Base-by-base conservation (phyloP, 2,113 vertebrate genomes). In the Bos indicus region DNA sequence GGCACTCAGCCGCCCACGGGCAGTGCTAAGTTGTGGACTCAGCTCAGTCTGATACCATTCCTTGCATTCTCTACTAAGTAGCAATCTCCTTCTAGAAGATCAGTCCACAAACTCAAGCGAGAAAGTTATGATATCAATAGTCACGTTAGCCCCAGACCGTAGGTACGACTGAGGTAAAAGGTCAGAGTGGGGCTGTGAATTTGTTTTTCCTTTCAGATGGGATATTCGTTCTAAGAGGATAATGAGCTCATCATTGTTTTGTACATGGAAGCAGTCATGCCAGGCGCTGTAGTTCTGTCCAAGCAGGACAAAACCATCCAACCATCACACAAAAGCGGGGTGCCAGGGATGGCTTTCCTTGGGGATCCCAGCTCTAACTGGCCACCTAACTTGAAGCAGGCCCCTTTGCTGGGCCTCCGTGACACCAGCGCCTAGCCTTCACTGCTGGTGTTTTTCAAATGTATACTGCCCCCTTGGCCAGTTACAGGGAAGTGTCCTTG, bases 281-380 rank as follows among this genome's bases (percentile, higher is more conserved):
- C 17, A 3, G 4, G 7, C 8, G 43, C 14, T 25, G 15, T 13
- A 36, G 2, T 57, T 95, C 51, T 54, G 6, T 28, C 46, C 56
- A 92, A 15, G 28, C 52, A 71, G 48, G 36, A 84, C 2, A 3
- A 11, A 14, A 1, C 52, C 25, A 51, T 30, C 30, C n/a, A 77
- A 9, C 46, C 51, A 25, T 17, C 81, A 48, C 11, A 2, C 11
- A 16, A n/a, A 16, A n/a, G 1, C 1, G 5, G 16, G 15, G 10
- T 2, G 2, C 48, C 36, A 23, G 16, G 36, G 15, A 17, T 71
- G 0, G 0, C 14, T 64, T 6, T 83, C 19, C 88, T 74, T 16
- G 4, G 28, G 46, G 26, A 9, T n/a, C 28, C 54, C 36, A 9
- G 2, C 59, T 62, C 84, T 77, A 40, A 16, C 7, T 87, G n/a